Base-by-base conservation (phyloP, 1,140 invertebrate species). In the Harpegnathos saltator region DNA sequence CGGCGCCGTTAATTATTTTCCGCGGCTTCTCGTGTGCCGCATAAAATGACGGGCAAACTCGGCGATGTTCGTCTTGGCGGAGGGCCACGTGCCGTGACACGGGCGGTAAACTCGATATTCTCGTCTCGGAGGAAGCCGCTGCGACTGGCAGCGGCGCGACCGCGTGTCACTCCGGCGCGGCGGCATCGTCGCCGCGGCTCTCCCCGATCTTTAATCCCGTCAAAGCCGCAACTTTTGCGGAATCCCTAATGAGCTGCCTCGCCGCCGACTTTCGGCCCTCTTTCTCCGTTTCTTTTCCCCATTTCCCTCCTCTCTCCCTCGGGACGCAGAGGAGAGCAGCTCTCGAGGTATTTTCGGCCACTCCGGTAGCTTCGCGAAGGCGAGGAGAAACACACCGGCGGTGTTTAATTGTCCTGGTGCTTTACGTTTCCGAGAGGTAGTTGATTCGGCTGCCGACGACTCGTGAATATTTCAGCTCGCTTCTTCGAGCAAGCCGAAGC, bases 1-100 rank as follows among this genome's bases (percentile, higher is more conserved):
- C 24, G 59, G 71, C 44, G 26, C 17, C 72, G 85, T 52, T 83
- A 87, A 87, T 87, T 86, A 87, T 83, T 86, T 86, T 83, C 71
- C 59, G 29, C 33, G 58, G 19, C 48, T 52, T 50, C 15, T n/a
- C 26, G 65, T 19, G 63, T 52, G 52, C 14, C 29, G 33, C 50
- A 38, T 63, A 58, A 82, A 85, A 82, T 74, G 61, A 82, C 68
- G 85, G 58, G 19, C 62, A 85, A 85, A 82, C 84, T 86, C 85
- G 33, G 56, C 81, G 84, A 83, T 77, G 85, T 59, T 86, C 85
- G 24, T 65, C 78, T 52, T 38, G 59, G 80, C 52, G 72, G 63
- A 85, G 66, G 74, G 52, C 84, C 71, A 77, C 84, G 85, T 59
- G 66, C 71, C 84, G 29, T 52, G 78, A 56, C 66, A 62, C 63